Evolutionary conservation across 1,140 invertebrate genomes (phyloP).

Genomic region (Colletes latitarsis): DNA sequence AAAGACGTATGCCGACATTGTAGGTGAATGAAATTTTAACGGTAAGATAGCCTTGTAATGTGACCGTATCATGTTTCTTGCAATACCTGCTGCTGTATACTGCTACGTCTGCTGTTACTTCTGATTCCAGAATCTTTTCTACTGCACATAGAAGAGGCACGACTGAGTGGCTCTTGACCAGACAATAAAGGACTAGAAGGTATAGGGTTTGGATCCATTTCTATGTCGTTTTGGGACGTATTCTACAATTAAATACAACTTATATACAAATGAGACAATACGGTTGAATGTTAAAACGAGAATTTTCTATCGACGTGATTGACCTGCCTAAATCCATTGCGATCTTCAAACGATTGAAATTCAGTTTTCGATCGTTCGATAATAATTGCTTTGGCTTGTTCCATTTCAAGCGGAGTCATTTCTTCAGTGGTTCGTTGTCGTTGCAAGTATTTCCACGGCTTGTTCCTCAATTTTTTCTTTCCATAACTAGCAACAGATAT

Average conservation of each 20-base stretch:
- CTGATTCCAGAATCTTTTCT: constrained; percentile 93
- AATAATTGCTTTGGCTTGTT: constrained; percentile 56
- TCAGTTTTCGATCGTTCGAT: constrained; percentile 39
- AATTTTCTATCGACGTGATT: constrained; percentile 35
- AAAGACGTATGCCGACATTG: constrained; percentile 25
- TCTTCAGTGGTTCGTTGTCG: constrained; percentile 78
- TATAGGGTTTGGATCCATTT: constrained; percentile 79
- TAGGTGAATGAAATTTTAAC: neutral
- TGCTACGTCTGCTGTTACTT: constrained; percentile 91
- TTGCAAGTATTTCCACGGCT: constrained; percentile 77
- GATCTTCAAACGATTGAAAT: constrained; percentile 49
- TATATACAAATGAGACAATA: constrained; percentile 34
- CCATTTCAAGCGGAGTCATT: constrained; percentile 73
- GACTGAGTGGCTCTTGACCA: constrained; percentile 85
- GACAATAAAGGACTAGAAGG: constrained; percentile 78
- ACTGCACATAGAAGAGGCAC: constrained; percentile 89
- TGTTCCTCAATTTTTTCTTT: constrained; percentile 74
- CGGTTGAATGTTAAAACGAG: neutral
- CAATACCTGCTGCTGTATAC: constrained; percentile 90
- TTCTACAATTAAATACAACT: constrained; percentile 53
- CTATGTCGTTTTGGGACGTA: constrained; percentile 70
- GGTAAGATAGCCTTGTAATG: neutral
- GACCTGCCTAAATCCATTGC: constrained; percentile 66
- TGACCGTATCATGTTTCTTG: neutral
- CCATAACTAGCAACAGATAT: constrained; percentile 82